Base-by-base conservation (phyloP, 2,797 vertebrate species). In the Potorous gilbertii region DNA sequence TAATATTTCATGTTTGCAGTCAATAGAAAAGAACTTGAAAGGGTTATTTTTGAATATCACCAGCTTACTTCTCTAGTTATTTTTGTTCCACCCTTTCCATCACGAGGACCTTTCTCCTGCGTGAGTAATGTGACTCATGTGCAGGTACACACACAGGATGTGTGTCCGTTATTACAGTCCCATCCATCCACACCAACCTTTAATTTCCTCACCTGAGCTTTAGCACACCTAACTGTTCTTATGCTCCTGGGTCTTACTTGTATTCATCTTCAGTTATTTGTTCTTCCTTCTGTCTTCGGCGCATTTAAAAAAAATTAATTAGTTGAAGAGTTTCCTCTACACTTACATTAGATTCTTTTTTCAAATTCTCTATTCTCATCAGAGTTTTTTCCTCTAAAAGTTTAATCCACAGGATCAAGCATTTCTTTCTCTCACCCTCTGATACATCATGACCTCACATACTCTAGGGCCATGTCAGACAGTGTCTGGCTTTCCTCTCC, bases 71-170 rank as follows among this genome's bases (percentile, higher is more conserved):
- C 74, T 8, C 40, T 14, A 5, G 34, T 24, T 40, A 81, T 40
- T 81, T 81, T 81, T 81, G 18, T 81, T 46, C 66, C n/a, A 81
- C 24, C n/a, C 6, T 81, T 24, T 81, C n/a, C 66, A 81, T 81
- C 11, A 3, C 40, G 2, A 46, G 4, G 21, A 87, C 27, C 40
- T 10, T 50, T 50, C 18, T 81, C 40, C 40, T 3, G 0, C 3
- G 1, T 46, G 18, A 40, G 18, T 6, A 81, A 40, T 24, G 40
- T 46, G 52, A 29, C 2, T 40, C 40, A 81, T 21, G 5, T 6
- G 40, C 21, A 1, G 9, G 12, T 0, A 3, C 0, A 46, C 2
- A 46, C 18, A 27, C 18, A 74, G 2, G 2, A 21, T 1, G 18
- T 3, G 27, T 50, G 74, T 50, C 4, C 21, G 3, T 27, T 27